A percentile compares a stretch with the other conserved stretches of the same genome.
Evolutionary conservation across 2,888 invertebrate species (phyloP).

Genomic region (Xestia xanthographa): DNA sequence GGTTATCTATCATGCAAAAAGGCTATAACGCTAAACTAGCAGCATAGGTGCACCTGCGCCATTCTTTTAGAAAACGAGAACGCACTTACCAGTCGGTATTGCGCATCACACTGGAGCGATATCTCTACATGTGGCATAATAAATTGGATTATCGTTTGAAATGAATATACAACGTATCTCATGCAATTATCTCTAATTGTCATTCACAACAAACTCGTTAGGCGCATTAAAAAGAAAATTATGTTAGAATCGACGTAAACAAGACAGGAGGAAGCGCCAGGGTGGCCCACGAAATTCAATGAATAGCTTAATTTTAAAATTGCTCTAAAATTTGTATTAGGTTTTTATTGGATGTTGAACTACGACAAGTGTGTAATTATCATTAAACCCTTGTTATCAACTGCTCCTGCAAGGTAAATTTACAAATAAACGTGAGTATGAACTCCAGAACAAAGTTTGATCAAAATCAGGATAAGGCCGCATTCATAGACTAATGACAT

Average conservation of each 20-base stretch:
- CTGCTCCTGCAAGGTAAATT: constrained; percentile 1
- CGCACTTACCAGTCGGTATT: constrained; percentile 41
- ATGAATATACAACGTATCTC: not conserved
- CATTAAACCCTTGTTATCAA: constrained; percentile 17
- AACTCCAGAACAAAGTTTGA: constrained; percentile 21
- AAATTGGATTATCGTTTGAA: constrained; percentile 23
- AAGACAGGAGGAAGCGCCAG: not conserved
- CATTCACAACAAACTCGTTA: constrained; percentile 29
- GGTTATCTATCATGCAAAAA: constrained; percentile 52
- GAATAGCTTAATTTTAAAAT: not conserved
- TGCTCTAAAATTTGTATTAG: not conserved
- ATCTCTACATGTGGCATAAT: constrained; percentile 60
- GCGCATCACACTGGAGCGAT: constrained; percentile 44
- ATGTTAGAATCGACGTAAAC: not conserved
- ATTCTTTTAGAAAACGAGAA: constrained; percentile 4
- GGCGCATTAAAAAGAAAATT: constrained; percentile 10
- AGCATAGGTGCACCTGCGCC: constrained; percentile 3
- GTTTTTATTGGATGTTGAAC: not conserved
- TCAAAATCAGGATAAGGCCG: constrained; percentile 43
- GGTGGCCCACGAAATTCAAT: not conserved
- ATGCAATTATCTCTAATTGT: constrained; percentile 28
- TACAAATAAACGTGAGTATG: constrained; percentile 8
- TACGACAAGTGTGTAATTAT: not conserved
- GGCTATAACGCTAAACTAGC: constrained; percentile 14
- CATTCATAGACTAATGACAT: not conserved